Evolutionary conservation across 64 coral and sea anemone genomes (phyloP), one percentile per base, ranked within the genome.

Genomic region (Trachythela sp.): DNA sequence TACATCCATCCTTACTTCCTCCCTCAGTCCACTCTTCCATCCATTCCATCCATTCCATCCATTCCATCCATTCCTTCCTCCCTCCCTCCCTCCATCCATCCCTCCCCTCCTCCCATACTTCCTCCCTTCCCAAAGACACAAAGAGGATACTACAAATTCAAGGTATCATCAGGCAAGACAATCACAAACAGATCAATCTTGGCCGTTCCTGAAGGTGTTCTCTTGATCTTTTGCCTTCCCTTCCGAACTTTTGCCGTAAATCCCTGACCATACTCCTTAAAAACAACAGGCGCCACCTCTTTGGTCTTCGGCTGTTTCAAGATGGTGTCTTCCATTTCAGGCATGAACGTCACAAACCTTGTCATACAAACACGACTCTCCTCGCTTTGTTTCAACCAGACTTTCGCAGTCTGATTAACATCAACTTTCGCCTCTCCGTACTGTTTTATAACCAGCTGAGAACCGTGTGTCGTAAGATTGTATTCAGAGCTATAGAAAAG

Each of bases 141-240:
- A 1, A 37, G 35, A 80, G 75, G 75, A 80, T 80, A 80, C 75
- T 80, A 80, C 37, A 80, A 80, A 80, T 35, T 80, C 20, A 39
- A 37, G 8, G 75, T 80, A 17, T 39, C 34, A 35, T 80, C 75
- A 37, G 75, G 75, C 34, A 80, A 80, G 20, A 22, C 75, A 80
- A 80, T 39, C 31, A 80, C 8, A 35, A 80, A 80, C 8, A 80
- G 37, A 20, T 80, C 75, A 39, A 80, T 35, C 75, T 36, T 80
- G 0, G 75, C 75, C 13, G 31, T 35, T 20, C 75, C 75, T 36
- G 75, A 80, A 29, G 27, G 13, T 13, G 75, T 80, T 80, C 75
- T 30, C 9, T 39, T 35, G 15, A 80, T 80, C 33, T 80, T 80
- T 38, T 15, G 37, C 20, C 30, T 80, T 80, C 33, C 33, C 37